These are phyloP conservation scores for Brachirus orientalis DNA, from an alignment of 2,113 vertebrate species.

Conservation along the genomic window DNA sequence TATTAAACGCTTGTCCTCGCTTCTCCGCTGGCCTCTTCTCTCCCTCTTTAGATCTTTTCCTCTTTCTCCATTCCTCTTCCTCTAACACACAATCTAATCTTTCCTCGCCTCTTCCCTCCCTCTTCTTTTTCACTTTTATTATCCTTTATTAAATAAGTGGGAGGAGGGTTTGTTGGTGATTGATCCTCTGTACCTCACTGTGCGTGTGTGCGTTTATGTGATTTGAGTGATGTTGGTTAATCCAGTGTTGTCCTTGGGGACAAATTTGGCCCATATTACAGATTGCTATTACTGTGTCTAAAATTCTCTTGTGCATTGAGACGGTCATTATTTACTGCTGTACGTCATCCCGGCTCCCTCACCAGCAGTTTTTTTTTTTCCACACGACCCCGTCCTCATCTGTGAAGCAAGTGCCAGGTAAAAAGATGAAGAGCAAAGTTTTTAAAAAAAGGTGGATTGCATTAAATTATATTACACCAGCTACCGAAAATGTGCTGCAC, in stretches of 20 bases:
- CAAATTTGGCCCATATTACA: constrained; percentile 73
- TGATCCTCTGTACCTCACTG: constrained; percentile 47
- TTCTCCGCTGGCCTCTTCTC: constrained; percentile 44
- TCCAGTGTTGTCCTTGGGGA: constrained; percentile 67
- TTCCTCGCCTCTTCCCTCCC: constrained; percentile 6
- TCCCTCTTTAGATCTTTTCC: constrained; percentile 54
- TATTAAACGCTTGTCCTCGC: constrained; percentile 69
- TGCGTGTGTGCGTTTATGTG: constrained; percentile 47
- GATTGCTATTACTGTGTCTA: constrained; percentile 55
- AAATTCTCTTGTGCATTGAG: constrained; percentile 65
- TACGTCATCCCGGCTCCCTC: constrained; percentile 33
- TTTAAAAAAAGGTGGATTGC: background rate
- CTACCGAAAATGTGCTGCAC: background rate
- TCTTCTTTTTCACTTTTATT: constrained; percentile 18
- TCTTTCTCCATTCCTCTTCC: constrained; percentile 19
- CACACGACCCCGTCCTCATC: constrained; percentile 37
- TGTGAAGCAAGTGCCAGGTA: constrained; percentile 26
- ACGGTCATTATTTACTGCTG: constrained; percentile 70
- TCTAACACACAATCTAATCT: constrained; percentile 20
- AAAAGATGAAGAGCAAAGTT: background rate
- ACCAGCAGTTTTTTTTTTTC: constrained; percentile 21
- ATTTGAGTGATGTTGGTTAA: constrained; percentile 72
- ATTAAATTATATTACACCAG: constrained; percentile 4
- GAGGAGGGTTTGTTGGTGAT: constrained; percentile 35
- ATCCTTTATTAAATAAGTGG: constrained; percentile 55